Conservation (phyloP, 2,888 invertebrate genomes). For the Eubasilissa splendida region DNA sequence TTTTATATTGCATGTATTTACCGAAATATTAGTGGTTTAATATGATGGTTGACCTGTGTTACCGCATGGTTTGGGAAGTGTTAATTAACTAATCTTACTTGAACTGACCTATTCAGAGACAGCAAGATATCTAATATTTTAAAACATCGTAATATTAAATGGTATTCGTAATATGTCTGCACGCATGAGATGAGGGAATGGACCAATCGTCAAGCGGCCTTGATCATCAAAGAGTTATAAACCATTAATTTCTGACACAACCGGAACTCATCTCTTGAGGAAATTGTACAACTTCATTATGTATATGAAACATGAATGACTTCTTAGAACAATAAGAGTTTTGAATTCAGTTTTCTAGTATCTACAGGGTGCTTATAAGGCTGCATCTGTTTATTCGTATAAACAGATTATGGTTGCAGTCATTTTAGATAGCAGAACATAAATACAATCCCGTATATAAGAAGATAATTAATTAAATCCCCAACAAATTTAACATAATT, state of each 20-base stretch:
- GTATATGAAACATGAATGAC: constrained; percentile 1
- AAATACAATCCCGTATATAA: no score
- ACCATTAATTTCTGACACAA: neutral
- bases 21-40: no score
- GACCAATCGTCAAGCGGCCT: neutral
- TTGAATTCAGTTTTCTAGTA: neutral
- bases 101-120: no score
- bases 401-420: no score
- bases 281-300: neutral
- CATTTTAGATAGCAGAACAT: no score
- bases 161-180: neutral
- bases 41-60: no score
- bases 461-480: no score
- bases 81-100: no score
- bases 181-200: neutral
- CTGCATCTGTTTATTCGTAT: no score
- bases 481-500: no score
- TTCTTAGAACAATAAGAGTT: neutral
- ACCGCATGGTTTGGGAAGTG: no score
- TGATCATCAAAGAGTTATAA: constrained; percentile 14
- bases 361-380: neutral
- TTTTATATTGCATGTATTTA: no score
- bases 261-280: neutral
- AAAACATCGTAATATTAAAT: neutral
- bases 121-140: neutral